phyloP scores from a whole-genome alignment of 1,140 invertebrate species.

The Mylabris phalerata region DNA sequence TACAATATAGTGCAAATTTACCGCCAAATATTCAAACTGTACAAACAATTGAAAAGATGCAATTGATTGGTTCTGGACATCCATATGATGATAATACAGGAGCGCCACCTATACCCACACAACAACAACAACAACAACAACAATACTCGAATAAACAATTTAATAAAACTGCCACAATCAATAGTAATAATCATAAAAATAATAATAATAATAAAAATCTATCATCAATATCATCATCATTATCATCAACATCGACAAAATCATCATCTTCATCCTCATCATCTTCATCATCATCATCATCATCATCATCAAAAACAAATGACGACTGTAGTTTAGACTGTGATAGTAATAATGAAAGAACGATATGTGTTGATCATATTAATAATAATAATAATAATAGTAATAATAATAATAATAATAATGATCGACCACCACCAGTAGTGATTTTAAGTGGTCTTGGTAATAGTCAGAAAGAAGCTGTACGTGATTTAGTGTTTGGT shows the following conservation, averaged over 20 bases:
- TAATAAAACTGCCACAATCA: too few species aligned
- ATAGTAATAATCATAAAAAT: too few species aligned
- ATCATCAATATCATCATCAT: neutral
- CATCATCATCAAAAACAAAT: neutral
- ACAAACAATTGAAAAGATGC: conserved; percentile 38
- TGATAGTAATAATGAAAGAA: conserved; percentile 15
- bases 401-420: too few species aligned
- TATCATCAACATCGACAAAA: neutral
- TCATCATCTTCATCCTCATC: neutral
- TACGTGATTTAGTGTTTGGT: conserved; percentile 54
- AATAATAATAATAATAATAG: neutral
- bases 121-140: conserved; percentile 4
- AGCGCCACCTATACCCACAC: conserved; percentile 3
- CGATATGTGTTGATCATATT: neutral
- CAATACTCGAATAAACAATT: too few species aligned
- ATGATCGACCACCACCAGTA: conserved; percentile 46
- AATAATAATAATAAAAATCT: too few species aligned
- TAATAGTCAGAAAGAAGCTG: conserved; percentile 38
- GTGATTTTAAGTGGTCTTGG: conserved; percentile 52
- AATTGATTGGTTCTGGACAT: conserved; percentile 28
- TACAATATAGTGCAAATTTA: conserved; percentile 18
- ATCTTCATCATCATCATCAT: neutral
- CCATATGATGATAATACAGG: neutral
- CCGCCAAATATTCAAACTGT: conserved; percentile 37
- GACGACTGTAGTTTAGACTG: conserved; percentile 13